Base-by-base conservation (phyloP, 2,888 invertebrate species). In the Nomada flava region DNA sequence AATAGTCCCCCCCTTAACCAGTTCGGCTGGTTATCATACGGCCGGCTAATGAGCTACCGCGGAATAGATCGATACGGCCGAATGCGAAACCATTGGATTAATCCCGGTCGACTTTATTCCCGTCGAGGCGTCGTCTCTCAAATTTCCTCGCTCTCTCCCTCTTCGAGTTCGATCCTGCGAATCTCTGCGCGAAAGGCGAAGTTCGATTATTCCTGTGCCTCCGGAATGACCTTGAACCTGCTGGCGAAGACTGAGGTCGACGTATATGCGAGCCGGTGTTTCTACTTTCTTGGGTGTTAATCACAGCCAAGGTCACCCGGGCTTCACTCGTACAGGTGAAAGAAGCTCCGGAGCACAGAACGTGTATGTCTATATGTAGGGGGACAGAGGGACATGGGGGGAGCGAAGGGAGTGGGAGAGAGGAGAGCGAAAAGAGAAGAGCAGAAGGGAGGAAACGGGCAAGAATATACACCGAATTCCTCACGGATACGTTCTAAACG, bases 241-340 rank as follows among this genome's bases (percentile, higher is more conserved):
- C 80, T 65, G 86, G 85, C 86, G 85, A 82, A 79, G 75, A 88
- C 83, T 70, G 84, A 76, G 86, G 79, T 89, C 89, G 85, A 85
- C 83, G 82, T 86, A 82, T 86, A 79, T 80, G 79, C 89, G 81
- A 87, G 89, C 87, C 89, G 84, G 87, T 89, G 89, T 88, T 87
- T 88, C 88, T 85, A 80, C 86, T 83, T 89, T 89, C 88, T 89
- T 88, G 87, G 89, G 88, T 90, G 90, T 92, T 92, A 91, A 91
- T 92, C 91, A 89, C 89, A 85, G 84, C 88, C 90, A 91, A 91
- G 92, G 91, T 89, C 88, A 84, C 64, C 83, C 83, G 80, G 84
- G 73, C 76, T 74, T 78, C 81, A 70, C 84, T 83, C 60, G 72
- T 69, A 72, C 81, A 76, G 79, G 79, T 77, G 83, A 81, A 83